phyloP scores from a whole-genome alignment of 2,113 vertebrate species.

The Limnothrissa miodon region DNA sequence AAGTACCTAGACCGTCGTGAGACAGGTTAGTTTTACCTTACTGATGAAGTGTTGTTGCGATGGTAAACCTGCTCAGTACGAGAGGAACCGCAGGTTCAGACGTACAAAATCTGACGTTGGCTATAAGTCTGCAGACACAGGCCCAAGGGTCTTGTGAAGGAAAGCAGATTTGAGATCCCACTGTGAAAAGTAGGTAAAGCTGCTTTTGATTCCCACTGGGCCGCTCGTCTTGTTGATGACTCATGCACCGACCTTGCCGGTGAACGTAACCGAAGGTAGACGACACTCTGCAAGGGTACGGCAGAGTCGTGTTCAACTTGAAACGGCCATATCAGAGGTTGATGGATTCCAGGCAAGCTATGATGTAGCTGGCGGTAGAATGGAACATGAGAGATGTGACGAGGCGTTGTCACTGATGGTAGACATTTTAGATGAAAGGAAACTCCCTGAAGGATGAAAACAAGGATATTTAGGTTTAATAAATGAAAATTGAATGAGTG shows the following conservation, averaged over 20 bases:
- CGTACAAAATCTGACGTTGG: neutral
- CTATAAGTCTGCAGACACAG: neutral
- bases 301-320: neutral
- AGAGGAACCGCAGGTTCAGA: no score
- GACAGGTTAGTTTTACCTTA: no score
- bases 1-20: neutral
- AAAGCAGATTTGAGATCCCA: conserved; percentile 1
- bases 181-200: conserved; percentile 1
- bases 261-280: neutral
- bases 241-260: neutral
- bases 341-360: neutral
- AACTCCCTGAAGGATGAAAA: neutral
- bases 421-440: neutral
- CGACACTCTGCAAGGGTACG: neutral
- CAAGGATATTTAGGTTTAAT: no score
- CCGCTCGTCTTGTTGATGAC: neutral
- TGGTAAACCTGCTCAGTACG: no score
- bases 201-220: neutral
- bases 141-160: neutral
- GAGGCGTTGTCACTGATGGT: neutral
- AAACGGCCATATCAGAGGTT: neutral
- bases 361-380: neutral
- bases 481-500: no score
- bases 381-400: neutral
- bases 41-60: no score